Evolutionary conservation across 1,140 invertebrate species (phyloP).

Genomic region (Pseudomyrmex gracilis): DNA sequence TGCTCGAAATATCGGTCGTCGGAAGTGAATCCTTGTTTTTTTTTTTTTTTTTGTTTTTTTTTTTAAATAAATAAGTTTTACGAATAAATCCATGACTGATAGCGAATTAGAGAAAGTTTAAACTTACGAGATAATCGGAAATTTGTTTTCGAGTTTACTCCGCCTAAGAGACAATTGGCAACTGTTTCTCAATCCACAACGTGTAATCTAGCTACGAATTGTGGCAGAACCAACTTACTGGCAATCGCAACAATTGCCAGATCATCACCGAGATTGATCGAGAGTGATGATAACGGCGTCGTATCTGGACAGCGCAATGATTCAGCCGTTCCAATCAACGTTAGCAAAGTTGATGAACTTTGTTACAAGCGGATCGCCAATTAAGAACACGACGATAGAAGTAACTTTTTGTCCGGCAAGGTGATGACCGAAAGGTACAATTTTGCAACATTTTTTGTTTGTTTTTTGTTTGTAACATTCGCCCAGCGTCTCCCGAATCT

Average conservation of each 20-base stretch:
- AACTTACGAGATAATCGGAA: not conserved
- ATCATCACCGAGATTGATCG: not conserved
- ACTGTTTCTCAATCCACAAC: not conserved
- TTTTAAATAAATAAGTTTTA: too few species aligned
- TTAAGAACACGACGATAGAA: conserved; percentile 43
- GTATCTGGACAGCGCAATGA: conserved; percentile 92
- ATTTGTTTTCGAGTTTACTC: not conserved
- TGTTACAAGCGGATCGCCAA: not conserved
- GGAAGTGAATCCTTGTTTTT: not conserved
- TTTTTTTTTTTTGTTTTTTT: not conserved
- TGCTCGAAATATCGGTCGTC: not conserved
- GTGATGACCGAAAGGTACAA: not conserved
- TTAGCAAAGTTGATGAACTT: conserved; percentile 96
- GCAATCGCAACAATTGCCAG: conserved; percentile 12
- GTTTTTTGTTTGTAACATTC: not conserved
- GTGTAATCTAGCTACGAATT: conserved; percentile 4
- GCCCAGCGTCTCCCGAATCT: not conserved
- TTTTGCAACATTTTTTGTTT: not conserved
- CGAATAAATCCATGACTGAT: too few species aligned
- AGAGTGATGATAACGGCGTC: conserved; percentile 73
- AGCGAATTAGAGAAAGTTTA: too few species aligned
- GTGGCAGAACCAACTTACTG: not conserved
- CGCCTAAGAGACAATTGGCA: not conserved
- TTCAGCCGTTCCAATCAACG: conserved; percentile 99
- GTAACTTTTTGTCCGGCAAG: conserved; percentile 9